Evolutionary conservation across 2,797 vertebrate species (phyloP).

Genomic region (Sebastes aleutianus): DNA sequence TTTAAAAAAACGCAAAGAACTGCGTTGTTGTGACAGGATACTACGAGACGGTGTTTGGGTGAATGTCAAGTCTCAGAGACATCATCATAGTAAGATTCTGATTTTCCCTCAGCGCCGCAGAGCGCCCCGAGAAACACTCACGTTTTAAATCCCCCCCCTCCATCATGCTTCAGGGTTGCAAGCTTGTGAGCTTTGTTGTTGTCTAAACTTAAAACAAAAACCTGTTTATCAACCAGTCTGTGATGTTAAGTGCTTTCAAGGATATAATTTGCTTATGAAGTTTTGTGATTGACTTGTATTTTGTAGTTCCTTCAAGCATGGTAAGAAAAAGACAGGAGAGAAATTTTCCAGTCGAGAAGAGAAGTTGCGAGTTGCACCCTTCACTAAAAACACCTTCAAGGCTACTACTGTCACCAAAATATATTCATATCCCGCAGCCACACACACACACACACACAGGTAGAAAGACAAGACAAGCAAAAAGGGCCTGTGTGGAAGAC

Average conservation of each 20-base stretch:
- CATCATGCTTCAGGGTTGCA: neutral
- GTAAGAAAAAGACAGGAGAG: neutral
- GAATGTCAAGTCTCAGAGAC: neutral
- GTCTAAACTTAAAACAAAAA: neutral
- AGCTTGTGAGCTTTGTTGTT: neutral
- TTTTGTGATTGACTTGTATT: constrained; percentile 2
- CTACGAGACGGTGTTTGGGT: neutral
- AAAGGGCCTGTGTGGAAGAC: constrained; percentile 36
- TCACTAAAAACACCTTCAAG: constrained; percentile 27
- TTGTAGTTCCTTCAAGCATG: neutral
- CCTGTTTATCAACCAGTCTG: neutral
- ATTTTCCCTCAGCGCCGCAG: neutral
- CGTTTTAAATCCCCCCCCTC: neutral
- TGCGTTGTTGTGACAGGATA: neutral
- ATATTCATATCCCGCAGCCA: constrained; percentile 17
- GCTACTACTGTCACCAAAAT: neutral
- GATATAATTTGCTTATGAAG: neutral
- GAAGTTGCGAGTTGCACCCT: neutral
- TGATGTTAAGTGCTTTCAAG: neutral
- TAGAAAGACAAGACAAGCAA: constrained; percentile 23
- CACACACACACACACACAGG: neutral
- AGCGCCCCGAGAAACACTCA: neutral
- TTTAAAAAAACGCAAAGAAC: neutral
- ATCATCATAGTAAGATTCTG: neutral
- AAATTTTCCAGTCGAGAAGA: neutral